Evolutionary conservation across 2,888 invertebrate species (phyloP).

Genomic region (Zygothrica quintamaculata): DNA sequence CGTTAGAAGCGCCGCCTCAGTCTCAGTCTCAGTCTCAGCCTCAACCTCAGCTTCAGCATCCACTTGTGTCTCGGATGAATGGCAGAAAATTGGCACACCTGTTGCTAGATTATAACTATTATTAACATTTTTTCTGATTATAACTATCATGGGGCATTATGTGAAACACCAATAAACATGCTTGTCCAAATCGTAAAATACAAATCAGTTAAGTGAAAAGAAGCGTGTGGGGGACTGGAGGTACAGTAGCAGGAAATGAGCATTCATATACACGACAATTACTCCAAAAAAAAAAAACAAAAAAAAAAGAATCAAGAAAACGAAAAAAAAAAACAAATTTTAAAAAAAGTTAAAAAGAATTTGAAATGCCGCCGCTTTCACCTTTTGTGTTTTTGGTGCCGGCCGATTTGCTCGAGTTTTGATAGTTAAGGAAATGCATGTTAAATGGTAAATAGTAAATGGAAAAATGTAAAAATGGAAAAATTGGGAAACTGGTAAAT

Average conservation of each 20-base stretch:
- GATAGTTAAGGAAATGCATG: slow-evolving; percentile 8
- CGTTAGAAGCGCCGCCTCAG: slow-evolving; percentile 19
- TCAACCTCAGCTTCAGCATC: no score
- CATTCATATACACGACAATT: slow-evolving; percentile 57
- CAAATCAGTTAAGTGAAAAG: no score
- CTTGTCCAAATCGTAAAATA: slow-evolving; percentile 19
- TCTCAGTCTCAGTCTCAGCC: no score
- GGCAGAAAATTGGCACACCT: slow-evolving; percentile 30
- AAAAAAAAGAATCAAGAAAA: slow-evolving; percentile 5
- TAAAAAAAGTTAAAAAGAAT: slow-evolving; percentile 36
- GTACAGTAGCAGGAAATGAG: slow-evolving; percentile 55
- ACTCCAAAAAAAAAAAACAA: slow-evolving; percentile 17
- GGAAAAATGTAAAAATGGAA: slow-evolving; percentile 45
- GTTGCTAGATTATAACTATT: slow-evolving; percentile 25
- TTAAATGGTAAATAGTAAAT: slow-evolving; percentile 26
- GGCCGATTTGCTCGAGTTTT: slow-evolving; percentile 27
- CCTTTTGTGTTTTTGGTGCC: slow-evolving; percentile 23
- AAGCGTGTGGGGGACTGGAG: background rate
- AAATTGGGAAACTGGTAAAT: slow-evolving; percentile 16
- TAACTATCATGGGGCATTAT: slow-evolving; percentile 29
- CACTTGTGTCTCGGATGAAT: no score
- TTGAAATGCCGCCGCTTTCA: slow-evolving; percentile 59
- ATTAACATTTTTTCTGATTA: slow-evolving; percentile 9
- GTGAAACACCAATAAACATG: slow-evolving; percentile 16
- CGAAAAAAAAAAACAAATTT: background rate